phyloP scores from a whole-genome alignment of 2,113 vertebrate genomes.

The Psittacara wagleri region DNA sequence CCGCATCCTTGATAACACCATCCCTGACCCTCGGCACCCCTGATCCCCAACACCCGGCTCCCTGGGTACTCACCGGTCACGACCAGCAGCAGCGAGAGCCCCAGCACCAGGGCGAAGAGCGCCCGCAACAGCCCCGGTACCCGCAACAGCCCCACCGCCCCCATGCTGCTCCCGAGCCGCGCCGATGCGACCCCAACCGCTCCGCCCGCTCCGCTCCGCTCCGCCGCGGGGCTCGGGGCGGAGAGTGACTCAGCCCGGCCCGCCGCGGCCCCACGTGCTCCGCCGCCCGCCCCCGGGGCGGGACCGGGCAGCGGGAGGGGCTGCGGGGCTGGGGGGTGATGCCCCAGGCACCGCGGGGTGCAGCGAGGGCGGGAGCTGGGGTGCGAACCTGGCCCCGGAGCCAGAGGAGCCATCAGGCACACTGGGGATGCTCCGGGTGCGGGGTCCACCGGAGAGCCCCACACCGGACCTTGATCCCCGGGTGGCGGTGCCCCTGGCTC shows the following conservation, averaged over 20 bases:
- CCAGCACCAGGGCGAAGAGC: not conserved
- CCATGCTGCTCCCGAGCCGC: slow-evolving; percentile 12
- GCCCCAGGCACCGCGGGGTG: too few relatives aligned
- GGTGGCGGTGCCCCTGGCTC: not conserved
- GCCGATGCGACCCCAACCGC: not conserved
- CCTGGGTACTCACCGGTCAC: slow-evolving; percentile 1
- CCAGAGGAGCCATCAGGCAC: not conserved
- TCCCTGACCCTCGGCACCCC: not conserved
- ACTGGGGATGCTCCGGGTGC: not conserved
- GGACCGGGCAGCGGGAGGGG: not conserved
- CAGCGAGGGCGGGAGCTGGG: not conserved
- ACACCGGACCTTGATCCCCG: not conserved
- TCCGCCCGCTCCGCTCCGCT: not conserved
- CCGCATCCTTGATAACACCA: not conserved
- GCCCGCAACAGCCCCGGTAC: not conserved
- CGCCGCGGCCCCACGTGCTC: slow-evolving; percentile 20
- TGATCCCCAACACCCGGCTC: not conserved
- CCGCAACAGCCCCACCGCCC: not conserved
- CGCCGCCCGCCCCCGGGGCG: not conserved
- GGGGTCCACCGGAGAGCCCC: not conserved
- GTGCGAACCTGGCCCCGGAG: not conserved
- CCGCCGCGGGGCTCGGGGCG: not conserved
- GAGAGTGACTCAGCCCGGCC: slow-evolving; percentile 8
- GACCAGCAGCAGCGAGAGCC: not conserved
- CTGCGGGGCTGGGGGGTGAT: not conserved